A percentile compares a stretch with the other conserved stretches of the same genome.
phyloP scores from a whole-genome alignment of 2,888 invertebrate genomes.

The Hypena proboscidalis region DNA sequence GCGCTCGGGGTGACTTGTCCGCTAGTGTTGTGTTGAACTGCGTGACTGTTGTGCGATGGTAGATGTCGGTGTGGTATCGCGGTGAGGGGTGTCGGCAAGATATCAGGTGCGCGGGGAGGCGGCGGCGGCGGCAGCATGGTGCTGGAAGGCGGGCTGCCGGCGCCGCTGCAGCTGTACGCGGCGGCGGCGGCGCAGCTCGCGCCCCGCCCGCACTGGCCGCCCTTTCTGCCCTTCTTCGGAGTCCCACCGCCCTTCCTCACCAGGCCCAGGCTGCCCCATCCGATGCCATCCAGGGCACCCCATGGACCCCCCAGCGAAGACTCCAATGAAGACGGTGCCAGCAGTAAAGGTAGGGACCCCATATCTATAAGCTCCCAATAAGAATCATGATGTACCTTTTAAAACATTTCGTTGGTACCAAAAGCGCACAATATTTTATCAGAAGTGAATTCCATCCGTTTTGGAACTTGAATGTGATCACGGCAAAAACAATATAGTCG shows the following conservation, averaged over 20 bases:
- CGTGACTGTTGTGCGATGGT: conserved; percentile 46
- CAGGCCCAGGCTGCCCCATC: conserved; percentile 72
- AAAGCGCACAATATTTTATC: too few species aligned
- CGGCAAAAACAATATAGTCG: too few species aligned
- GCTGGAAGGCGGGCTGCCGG: conserved; percentile 88
- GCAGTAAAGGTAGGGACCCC: conserved; percentile 74
- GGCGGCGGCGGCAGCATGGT: conserved; percentile 83
- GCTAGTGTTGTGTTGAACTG: conserved; percentile 28
- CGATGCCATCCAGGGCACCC: conserved; percentile 71
- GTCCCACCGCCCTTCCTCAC: conserved; percentile 85
- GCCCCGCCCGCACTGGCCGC: conserved; percentile 86
- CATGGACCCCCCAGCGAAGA: conserved; percentile 84
- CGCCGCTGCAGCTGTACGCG: conserved; percentile 89
- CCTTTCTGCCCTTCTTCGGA: conserved; percentile 86
- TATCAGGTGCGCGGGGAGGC: conserved; percentile 62
- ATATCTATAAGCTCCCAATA: neutral
- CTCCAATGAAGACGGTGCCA: conserved; percentile 83
- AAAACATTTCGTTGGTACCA: too few species aligned
- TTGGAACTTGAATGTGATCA: too few species aligned
- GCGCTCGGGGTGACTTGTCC: conserved; percentile 11
- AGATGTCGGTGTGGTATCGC: conserved; percentile 54
- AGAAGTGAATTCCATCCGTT: too few species aligned
- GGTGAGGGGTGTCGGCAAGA: conserved; percentile 62
- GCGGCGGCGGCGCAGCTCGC: conserved; percentile 87
- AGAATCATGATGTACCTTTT: neutral